Evolutionary conservation across 2,113 vertebrate species (phyloP), one percentile per base, ranked within the genome.

Genomic region (Aphelocoma coerulescens): DNA sequence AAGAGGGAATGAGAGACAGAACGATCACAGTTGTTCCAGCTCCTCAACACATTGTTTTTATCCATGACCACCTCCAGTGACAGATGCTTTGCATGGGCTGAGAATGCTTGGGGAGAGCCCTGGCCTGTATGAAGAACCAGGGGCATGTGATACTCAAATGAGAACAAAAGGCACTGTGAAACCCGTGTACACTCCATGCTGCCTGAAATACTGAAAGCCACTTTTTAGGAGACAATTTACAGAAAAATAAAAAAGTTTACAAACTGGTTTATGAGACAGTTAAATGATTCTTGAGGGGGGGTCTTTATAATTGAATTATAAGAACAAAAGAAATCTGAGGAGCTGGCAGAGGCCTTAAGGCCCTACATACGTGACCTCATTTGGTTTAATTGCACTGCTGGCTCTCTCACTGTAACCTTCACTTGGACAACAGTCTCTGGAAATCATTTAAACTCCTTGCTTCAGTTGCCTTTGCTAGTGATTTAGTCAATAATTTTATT

Each of bases 231-330:
- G 92, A 94, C 87, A 92, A 83, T 91, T 95, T 95, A 96, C 87
- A 92, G 92, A 97, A 95, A 93, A 97, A 97, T 93, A 93, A 96
- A 96, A 78, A 94, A 90, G 71, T 95, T 96, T 97, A 97, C 82
- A 96, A 93, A 97, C 91, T 95, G 91, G 52, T 97, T 97, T 93
- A 97, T 0, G 24, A 93, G 95, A 94, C 91, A 93, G 81, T 94
- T 95, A 94, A 97, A 91, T 93, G 86, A 59, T 68, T 92, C 88
- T 91, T 84, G 65, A 9, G 54, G 84, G 80, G 65, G 79, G 73
- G 93, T 88, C 94, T 94, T 90, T 94, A 85, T 93, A 96, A 96
- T 92, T 92, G 77, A 97, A 95, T 96, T 94, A 96, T 71, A 94
- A 82, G 95, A 97, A 97, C 95, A 95, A 94, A 97, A 96, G 95